Base-by-base conservation (phyloP, 2,113 vertebrate genomes). In the Phodopus roborovskii region DNA sequence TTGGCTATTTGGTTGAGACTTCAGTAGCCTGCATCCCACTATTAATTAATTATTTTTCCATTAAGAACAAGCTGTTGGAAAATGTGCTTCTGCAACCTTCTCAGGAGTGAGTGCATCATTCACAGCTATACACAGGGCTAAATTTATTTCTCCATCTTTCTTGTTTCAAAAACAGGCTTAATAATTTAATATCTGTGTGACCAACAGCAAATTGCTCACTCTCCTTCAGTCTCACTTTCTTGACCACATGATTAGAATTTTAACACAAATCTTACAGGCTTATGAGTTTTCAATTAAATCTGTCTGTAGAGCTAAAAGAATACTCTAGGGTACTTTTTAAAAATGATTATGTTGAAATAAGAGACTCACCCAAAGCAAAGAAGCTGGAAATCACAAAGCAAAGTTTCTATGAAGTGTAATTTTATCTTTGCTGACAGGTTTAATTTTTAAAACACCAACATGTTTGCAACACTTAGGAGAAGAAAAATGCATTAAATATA, bases 261-360 rank as follows among this genome's bases (percentile, higher is more conserved):
- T 81, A 88, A 75, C n/a, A 82, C 12, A 77, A 82, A 83, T 13
- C 16, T 95, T 20, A 42, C 39, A 74, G 60, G 4, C 19, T 90
- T 94, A 6, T 88, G 39, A 68, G 2, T 73, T 66, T 91, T 94
- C 66, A 94, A 62, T 83, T 89, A 95, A 91, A 78, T 64, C 15
- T 5, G 1, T 87, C 17, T 92, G 19, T 8, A 81, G 15, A 62
- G 13, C 48, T 94, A 88, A 90, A 53, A 74, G 24, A 30, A 85
- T 28, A 78, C 17, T 78, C 86, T 15, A 1, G 58, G 30, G 64
- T 26, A 70, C 84, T 53, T 71, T 87, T 71, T 17, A 39, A 42
- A 77, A 86, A 62, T 70, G 82, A 88, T 70, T 94, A 30, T 30
- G 45, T 28, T 42, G n/a, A 96, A 90, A 5, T 48, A 1, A 48